Evolutionary conservation across 2,888 invertebrate species (phyloP).

Genomic region (Muschampia plurimacula): DNA sequence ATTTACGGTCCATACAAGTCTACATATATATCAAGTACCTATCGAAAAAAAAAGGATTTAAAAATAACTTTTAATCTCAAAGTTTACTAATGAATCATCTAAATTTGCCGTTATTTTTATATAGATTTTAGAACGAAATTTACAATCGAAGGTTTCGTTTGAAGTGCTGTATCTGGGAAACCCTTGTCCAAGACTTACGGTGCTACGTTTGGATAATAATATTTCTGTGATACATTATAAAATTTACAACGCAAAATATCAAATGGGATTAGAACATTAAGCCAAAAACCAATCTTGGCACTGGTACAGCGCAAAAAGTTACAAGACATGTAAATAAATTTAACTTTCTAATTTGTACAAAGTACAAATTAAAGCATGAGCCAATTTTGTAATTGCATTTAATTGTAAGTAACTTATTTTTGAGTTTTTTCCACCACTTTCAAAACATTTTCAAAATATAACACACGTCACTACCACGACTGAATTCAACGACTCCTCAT

Average conservation of each 20-base stretch:
- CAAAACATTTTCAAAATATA: too few species aligned
- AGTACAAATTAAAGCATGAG: constrained; percentile 8
- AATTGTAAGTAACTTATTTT: neutral
- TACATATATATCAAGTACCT: too few species aligned
- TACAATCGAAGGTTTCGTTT: too few species aligned
- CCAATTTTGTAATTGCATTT: constrained; percentile 9
- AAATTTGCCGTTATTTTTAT: too few species aligned
- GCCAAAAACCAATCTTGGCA: constrained; percentile 29
- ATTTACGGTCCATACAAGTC: neutral
- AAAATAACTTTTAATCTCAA: too few species aligned
- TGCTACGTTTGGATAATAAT: neutral
- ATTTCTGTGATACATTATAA: neutral
- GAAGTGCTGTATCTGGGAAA: too few species aligned
- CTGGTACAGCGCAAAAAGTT: constrained; percentile 11
- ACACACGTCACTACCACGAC: too few species aligned
- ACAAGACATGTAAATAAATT: neutral
- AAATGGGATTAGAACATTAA: constrained; percentile 17
- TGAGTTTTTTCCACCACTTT: too few species aligned
- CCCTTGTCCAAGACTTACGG: too few species aligned
- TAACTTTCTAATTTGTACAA: constrained; percentile 28
- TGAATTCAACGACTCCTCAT: too few species aligned
- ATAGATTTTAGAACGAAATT: too few species aligned
- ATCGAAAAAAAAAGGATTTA: neutral
- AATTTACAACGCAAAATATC: constrained; percentile 50
- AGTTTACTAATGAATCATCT: too few species aligned